phyloP scores from a whole-genome alignment of 2,888 invertebrate genomes.

The Thyatira batis region DNA sequence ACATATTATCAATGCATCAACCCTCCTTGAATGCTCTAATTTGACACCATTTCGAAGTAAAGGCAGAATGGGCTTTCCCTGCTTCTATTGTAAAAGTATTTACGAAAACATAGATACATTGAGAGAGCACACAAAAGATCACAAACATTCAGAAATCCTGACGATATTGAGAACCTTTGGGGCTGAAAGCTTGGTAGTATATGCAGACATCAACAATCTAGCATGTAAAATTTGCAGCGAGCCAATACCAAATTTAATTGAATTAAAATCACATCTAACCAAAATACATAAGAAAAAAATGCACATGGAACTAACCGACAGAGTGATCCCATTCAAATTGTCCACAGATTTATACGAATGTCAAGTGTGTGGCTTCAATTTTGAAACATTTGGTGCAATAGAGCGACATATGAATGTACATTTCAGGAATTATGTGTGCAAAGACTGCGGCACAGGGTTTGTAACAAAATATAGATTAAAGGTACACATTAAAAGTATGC shows the following conservation, averaged over 20 bases:
- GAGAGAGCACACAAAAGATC: constrained; percentile 41
- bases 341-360: constrained; percentile 49
- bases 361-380: constrained; percentile 59
- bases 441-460: constrained; percentile 66
- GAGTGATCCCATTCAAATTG: constrained; percentile 65
- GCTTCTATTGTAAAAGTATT: constrained; percentile 61
- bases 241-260: constrained; percentile 40
- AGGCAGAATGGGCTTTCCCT: constrained; percentile 59
- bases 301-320: constrained; percentile 47
- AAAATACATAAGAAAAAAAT: constrained; percentile 57
- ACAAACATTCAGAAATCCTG: constrained; percentile 42
- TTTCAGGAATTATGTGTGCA: constrained; percentile 66
- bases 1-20: constrained; percentile 50
- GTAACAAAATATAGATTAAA: constrained; percentile 62
- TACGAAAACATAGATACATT: constrained; percentile 51
- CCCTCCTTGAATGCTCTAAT: constrained; percentile 55
- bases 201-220: constrained; percentile 62
- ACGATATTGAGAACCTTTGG: constrained; percentile 52
- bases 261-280: constrained; percentile 55
- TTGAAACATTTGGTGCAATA: constrained; percentile 68
- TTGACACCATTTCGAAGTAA: constrained; percentile 62
- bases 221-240: constrained; percentile 54
- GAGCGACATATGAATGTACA: constrained; percentile 73
- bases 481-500: constrained; percentile 61
- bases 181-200: constrained; percentile 57